Evolutionary conservation across 2,888 invertebrate genomes (phyloP), one percentile per base, ranked within the genome.

Genomic region (Standfussiana lucernea): DNA sequence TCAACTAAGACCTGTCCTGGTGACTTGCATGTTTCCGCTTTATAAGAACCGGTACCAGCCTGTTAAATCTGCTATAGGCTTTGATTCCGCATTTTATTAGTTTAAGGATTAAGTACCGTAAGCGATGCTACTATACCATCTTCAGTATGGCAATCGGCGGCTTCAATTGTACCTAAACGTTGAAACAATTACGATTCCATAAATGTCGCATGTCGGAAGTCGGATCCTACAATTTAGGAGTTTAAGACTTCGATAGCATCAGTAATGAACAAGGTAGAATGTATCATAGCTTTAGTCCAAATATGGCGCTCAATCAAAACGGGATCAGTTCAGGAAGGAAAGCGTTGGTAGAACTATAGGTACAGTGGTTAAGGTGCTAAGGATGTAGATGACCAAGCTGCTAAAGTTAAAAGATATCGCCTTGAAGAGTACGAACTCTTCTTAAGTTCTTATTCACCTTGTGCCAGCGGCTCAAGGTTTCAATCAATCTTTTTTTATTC

Each of bases 401-500:
- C 75, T 62, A 47, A 72, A 82, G 59, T 73, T 75, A 76, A 67
- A 83, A 83, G 75, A 77, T 77, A 37, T 88, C 72, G 87, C 93
- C 93, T 93, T 93, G 93, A 86, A 77, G 85, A 90, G 89, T 88
- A 88, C 90, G 88, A 92, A 90, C 92, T 92, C 91, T 93, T 92
- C 90, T 47, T 28, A 76, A 76, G 35, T 76, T 82, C 45, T 92
- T 85, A 91, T 88, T 93, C 88, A 90, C 93, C 92, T 93, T 88
- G 88, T 71, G 67, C 32, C 69, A 79, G 73, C 72, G 75, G 80
- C 86, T 91, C 93, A 93, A 93, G 94, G 93, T 88, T 86, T 76
- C 32, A 86, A 86, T 87, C 86, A 86, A 88, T 85, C 68, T 86
- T 91, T 92, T 90, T 90, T 91, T 89, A 88, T 87, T 84, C 82